phyloP scores from a whole-genome alignment of 2,797 vertebrate species.

The Geotrypetes seraphini region DNA sequence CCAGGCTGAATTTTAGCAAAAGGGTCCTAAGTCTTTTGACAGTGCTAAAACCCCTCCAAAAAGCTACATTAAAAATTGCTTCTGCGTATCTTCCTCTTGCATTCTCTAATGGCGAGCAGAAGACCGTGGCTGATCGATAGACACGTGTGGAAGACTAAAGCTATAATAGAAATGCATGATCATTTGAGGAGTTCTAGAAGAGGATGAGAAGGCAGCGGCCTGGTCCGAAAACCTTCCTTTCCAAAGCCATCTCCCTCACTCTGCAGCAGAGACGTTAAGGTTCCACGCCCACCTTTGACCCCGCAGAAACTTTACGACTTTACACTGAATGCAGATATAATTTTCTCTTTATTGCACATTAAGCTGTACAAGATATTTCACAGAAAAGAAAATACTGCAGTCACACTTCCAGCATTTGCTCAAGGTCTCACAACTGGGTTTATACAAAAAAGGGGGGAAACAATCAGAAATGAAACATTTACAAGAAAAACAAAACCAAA shows the following conservation, averaged over 20 bases:
- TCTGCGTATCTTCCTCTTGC: no score
- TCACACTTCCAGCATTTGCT: slow-evolving; percentile 59
- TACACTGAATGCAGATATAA: slow-evolving; percentile 71
- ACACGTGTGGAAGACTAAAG: no score
- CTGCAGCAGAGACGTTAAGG: slow-evolving; percentile 31
- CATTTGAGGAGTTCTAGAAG: no score
- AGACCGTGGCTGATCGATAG: no score
- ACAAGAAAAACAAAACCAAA: slow-evolving; percentile 51
- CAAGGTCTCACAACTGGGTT: slow-evolving; percentile 56
- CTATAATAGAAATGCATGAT: no score
- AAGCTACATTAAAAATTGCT: no score
- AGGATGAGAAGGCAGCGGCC: not conserved
- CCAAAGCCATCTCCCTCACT: slow-evolving; percentile 35
- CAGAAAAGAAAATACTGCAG: slow-evolving; percentile 59
- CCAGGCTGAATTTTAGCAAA: no score
- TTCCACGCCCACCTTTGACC: slow-evolving; percentile 40
- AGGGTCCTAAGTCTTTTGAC: no score
- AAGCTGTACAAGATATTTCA: slow-evolving; percentile 73
- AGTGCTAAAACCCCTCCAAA: no score
- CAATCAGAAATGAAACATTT: slow-evolving; percentile 54
- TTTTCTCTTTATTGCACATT: slow-evolving; percentile 74
- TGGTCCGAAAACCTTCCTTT: not conserved
- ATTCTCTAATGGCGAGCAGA: no score
- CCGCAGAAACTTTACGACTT: slow-evolving; percentile 57
- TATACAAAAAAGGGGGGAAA: slow-evolving; percentile 56